phyloP scores from a whole-genome alignment of 2,113 vertebrate genomes.

The Equus quagga region DNA sequence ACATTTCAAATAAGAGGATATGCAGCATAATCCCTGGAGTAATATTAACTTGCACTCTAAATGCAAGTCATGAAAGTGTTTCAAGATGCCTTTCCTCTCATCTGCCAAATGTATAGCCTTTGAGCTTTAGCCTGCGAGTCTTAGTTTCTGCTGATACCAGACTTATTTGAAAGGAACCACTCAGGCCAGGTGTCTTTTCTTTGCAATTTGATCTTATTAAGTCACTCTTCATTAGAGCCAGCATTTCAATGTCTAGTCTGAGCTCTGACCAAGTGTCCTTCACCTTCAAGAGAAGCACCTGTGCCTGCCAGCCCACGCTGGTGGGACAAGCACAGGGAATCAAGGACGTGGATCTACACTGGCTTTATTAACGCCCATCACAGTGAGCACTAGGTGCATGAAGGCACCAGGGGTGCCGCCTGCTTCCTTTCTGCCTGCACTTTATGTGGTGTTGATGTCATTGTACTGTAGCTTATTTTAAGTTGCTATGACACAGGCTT shows the following conservation, averaged over 20 bases:
- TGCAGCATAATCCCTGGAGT: slow-evolving; percentile 59
- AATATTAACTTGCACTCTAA: slow-evolving; percentile 68
- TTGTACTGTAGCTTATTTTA: neutral
- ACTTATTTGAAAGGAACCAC: slow-evolving; percentile 18
- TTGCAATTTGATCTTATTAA: slow-evolving; percentile 57
- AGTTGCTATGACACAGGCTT: neutral
- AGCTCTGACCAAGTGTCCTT: slow-evolving; percentile 56
- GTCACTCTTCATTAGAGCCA: slow-evolving; percentile 6
- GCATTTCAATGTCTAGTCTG: slow-evolving; percentile 11
- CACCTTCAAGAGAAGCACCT: neutral
- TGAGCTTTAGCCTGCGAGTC: slow-evolving; percentile 45
- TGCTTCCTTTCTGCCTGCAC: neutral
- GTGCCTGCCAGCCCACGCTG: neutral
- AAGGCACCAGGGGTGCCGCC: neutral
- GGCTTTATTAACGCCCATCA: neutral
- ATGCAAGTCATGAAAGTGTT: slow-evolving; percentile 70
- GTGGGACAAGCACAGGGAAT: neutral
- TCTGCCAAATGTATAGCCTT: slow-evolving; percentile 58
- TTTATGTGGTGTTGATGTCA: neutral
- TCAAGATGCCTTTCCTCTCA: slow-evolving; percentile 58
- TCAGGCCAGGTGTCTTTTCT: slow-evolving; percentile 56
- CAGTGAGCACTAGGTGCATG: neutral
- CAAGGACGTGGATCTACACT: fast-evolving
- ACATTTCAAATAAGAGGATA: slow-evolving; percentile 69
- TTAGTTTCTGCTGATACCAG: slow-evolving; percentile 63